phyloP scores from a whole-genome alignment of 2,888 invertebrate genomes.

The Mythimna lalbum region DNA sequence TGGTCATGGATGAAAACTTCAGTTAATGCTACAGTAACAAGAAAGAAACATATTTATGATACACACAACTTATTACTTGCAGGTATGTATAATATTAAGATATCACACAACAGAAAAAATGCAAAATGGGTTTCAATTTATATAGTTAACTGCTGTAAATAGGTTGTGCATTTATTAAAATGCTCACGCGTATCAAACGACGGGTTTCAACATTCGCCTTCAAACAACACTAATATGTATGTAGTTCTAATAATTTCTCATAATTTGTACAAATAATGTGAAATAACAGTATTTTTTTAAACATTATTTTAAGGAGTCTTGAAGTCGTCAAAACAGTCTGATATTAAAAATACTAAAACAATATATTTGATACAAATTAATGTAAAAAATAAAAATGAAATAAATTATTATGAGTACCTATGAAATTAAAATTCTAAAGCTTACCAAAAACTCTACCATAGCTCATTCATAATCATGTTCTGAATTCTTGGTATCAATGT shows the following conservation, averaged over 20 bases:
- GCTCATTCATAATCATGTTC: not conserved
- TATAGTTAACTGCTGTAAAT: not conserved
- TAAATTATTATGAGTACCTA: too few relatives aligned
- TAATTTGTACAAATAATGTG: not conserved
- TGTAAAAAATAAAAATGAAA: not conserved
- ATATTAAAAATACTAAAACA: not conserved
- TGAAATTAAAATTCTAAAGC: not conserved
- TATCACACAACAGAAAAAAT: conserved; percentile 6
- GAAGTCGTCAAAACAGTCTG: not conserved
- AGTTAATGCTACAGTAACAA: not conserved
- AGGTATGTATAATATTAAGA: not conserved
- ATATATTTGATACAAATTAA: not conserved
- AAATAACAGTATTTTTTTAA: not conserved
- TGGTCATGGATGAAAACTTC: not conserved
- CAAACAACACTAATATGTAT: not conserved
- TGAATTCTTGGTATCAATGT: not conserved
- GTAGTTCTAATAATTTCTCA: not conserved
- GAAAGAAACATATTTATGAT: not conserved
- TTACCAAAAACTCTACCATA: not conserved
- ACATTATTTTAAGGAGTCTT: not conserved
- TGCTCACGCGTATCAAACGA: not conserved
- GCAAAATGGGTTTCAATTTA: not conserved
- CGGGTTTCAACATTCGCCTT: not conserved
- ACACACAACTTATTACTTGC: not conserved
- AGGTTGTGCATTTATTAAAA: not conserved